Evolutionary conservation across 2,888 invertebrate species (phyloP).

Genomic region (Teinopalpus imperialis): DNA sequence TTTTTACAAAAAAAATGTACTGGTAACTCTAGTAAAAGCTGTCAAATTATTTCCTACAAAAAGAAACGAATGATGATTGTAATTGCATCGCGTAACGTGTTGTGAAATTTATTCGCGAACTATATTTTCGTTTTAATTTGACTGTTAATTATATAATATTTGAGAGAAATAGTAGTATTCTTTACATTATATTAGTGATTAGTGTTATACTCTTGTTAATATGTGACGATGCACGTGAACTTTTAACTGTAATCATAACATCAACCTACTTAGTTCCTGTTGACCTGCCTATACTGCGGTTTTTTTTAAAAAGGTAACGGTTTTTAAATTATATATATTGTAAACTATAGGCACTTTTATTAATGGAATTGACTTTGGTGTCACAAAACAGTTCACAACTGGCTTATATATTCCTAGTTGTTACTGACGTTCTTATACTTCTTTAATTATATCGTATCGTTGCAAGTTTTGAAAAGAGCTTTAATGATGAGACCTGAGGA

Average conservation of each 20-base stretch:
- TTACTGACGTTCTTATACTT: too few relatives aligned
- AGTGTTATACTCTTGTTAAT: constrained; percentile 52
- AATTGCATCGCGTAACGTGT: constrained; percentile 50
- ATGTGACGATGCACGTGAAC: constrained; percentile 51
- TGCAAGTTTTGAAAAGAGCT: too few relatives aligned
- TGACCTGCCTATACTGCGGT: constrained; percentile 64
- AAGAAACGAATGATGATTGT: constrained; percentile 28
- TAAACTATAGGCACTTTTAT: constrained; percentile 14
- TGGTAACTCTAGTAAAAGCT: constrained; percentile 35
- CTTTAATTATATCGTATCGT: too few relatives aligned
- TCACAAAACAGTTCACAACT: neutral
- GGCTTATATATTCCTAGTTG: neutral
- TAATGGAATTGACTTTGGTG: constrained; percentile 2
- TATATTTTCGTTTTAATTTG: constrained; percentile 53
- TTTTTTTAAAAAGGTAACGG: constrained; percentile 76
- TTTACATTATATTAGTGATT: constrained; percentile 48
- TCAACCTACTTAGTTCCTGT: constrained; percentile 70
- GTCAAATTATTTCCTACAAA: constrained; percentile 26
- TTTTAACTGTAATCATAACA: constrained; percentile 50
- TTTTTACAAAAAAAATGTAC: constrained; percentile 29
- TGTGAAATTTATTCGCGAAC: constrained; percentile 66
- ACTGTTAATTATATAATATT: constrained; percentile 49
- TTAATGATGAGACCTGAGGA: too few relatives aligned
- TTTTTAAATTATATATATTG: constrained; percentile 40
- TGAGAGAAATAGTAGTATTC: constrained; percentile 42